These are phyloP conservation scores for Sminthopsis crassicaudata DNA, from an alignment of 2,113 vertebrate species.

Conservation along the genomic window DNA sequence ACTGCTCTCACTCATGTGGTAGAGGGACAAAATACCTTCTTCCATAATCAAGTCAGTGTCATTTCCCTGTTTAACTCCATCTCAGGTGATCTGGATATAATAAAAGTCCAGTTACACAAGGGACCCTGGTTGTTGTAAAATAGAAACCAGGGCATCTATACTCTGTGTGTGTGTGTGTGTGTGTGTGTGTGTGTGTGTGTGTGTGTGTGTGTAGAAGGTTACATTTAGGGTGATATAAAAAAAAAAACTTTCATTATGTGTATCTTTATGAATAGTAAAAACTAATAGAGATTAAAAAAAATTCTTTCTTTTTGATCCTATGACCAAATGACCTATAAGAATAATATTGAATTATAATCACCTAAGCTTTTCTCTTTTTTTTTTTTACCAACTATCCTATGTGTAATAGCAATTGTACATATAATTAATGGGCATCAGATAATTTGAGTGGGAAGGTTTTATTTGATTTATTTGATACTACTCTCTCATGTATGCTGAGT, in stretches of 20 bases:
- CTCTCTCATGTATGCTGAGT: not conserved
- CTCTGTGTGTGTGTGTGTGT: not conserved
- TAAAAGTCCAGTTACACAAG: not conserved
- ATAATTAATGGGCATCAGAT: not conserved
- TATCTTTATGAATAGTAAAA: not conserved
- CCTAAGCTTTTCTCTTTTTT: not conserved
- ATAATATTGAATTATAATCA: not conserved
- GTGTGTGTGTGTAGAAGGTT: not conserved
- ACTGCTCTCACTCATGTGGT: not conserved
- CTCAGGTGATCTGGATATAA: not conserved
- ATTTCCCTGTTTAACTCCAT: not conserved
- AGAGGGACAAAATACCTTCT: not conserved
- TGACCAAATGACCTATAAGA: not conserved
- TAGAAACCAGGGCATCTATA: not conserved
- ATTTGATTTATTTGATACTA: too few relatives aligned
- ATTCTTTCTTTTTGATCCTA: not conserved
- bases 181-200: not conserved
- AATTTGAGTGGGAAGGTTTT: not conserved
- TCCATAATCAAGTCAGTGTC: not conserved
- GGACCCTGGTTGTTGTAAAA: not conserved
- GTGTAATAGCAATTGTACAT: not conserved
- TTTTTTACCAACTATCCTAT: not conserved
- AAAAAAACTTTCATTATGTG: not conserved
- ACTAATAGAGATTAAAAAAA: not conserved
- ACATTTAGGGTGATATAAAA: not conserved